Conservation (phyloP, 2,797 vertebrate genomes). For the Epinephelus coioides region DNA sequence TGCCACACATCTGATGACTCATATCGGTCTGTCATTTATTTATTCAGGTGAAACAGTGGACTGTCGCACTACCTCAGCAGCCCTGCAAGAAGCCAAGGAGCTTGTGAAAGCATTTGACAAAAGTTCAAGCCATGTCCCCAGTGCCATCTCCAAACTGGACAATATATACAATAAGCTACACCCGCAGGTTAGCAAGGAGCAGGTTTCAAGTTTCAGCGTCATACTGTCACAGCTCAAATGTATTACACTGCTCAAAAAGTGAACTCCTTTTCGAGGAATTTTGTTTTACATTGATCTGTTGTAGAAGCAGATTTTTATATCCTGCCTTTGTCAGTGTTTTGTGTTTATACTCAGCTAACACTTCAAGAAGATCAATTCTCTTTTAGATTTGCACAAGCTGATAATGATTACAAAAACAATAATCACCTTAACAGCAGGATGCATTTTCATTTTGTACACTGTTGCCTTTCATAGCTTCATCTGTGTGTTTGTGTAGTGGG, state of each 20-base stretch:
- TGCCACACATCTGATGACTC: conserved; percentile 4
- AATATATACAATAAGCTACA: conserved; percentile 63
- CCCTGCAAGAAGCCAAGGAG: conserved; percentile 68
- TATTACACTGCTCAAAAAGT: background rate
- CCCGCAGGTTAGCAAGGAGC: conserved; percentile 65
- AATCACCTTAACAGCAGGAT: background rate
- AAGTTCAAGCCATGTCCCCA: conserved; percentile 64
- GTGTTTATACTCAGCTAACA: background rate
- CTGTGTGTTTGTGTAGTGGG: conserved; percentile 23
- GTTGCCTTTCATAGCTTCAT: background rate
- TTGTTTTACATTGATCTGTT: too few relatives aligned
- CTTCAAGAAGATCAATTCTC: background rate
- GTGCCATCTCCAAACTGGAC: conserved; percentile 67
- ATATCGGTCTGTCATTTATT: conserved; percentile 10
- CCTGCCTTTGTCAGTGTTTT: background rate
- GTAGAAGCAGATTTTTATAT: too few relatives aligned
- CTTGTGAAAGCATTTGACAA: conserved; percentile 74
- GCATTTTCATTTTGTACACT: background rate
- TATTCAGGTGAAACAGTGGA: conserved; percentile 68
- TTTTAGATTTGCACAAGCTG: background rate
- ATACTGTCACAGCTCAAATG: background rate
- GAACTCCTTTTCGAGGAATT: background rate
- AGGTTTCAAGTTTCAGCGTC: background rate
- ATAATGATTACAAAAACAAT: conserved; percentile 5
- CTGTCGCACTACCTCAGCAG: conserved; percentile 11